phyloP scores from a whole-genome alignment of 23 tunicate genomes.

The Botrylloides violaceus region DNA sequence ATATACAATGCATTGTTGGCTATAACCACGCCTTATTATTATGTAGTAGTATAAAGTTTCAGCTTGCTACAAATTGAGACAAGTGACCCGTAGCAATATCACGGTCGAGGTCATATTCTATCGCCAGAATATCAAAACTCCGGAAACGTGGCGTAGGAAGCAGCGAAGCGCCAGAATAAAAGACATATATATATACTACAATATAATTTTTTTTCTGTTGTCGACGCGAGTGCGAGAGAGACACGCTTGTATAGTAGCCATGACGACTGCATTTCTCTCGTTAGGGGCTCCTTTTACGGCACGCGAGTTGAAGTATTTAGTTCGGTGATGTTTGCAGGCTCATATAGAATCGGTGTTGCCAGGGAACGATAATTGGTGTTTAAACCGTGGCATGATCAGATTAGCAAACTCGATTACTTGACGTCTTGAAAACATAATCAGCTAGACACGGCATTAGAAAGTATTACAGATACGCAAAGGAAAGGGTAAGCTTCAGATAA shows the following conservation, averaged over 20 bases:
- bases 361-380: constrained; percentile 30
- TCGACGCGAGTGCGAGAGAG: not conserved
- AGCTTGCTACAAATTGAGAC: no score
- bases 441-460: constrained; percentile 5
- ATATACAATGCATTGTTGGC: no score
- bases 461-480: not conserved
- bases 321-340: not conserved
- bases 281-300: constrained; percentile 7
- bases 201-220: no score
- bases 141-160: no score
- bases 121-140: no score
- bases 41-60: no score
- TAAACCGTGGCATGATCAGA: constrained; percentile 23
- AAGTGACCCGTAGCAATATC: no score
- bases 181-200: no score
- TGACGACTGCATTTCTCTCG: constrained; percentile 3
- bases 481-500: not conserved
- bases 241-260: not conserved
- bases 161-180: no score
- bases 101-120: no score
- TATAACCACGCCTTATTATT: no score
- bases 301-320: constrained; percentile 13
- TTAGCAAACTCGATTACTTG: constrained; percentile 27
- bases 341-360: constrained; percentile 18
- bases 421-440: constrained; percentile 23